phyloP scores from a whole-genome alignment of 92 coral and sea anemone species.

The Bergia puertoricense region DNA sequence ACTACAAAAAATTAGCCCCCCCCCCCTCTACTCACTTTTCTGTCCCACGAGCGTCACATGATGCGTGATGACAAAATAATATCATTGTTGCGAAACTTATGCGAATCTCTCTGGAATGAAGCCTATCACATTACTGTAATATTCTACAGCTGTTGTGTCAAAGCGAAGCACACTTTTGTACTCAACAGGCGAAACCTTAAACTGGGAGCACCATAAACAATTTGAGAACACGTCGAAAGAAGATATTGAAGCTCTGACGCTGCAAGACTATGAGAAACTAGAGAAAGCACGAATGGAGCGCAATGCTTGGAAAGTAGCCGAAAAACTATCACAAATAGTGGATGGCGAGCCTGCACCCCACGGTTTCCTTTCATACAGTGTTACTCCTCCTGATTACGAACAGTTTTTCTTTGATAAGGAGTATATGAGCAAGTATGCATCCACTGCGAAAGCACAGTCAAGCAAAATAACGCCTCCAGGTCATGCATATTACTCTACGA shows the following conservation, averaged over 20 bases:
- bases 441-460: conserved; percentile 38
- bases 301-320: conserved; percentile 63
- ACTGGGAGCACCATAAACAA: conserved; percentile 46
- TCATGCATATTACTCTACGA: conserved; percentile 38
- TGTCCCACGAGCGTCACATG: no score
- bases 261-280: conserved; percentile 58
- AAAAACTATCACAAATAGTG: conserved; percentile 49
- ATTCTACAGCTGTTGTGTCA: no score
- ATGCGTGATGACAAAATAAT: no score
- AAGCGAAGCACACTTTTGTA: no score
- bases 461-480: conserved; percentile 45
- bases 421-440: conserved; percentile 39
- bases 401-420: conserved; percentile 45
- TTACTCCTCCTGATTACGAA: conserved; percentile 44
- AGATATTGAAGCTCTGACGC: conserved; percentile 55
- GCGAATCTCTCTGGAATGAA: no score
- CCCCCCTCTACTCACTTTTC: no score
- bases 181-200: conserved; percentile 49
- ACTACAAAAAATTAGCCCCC: no score
- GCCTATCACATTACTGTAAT: no score
- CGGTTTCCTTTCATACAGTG: conserved; percentile 45
- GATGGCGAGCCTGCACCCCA: conserved; percentile 71
- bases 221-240: conserved; percentile 55
- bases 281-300: conserved; percentile 60
- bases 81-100: no score